Conservation (phyloP, 2,888 invertebrate genomes). For the Amiota communis region DNA sequence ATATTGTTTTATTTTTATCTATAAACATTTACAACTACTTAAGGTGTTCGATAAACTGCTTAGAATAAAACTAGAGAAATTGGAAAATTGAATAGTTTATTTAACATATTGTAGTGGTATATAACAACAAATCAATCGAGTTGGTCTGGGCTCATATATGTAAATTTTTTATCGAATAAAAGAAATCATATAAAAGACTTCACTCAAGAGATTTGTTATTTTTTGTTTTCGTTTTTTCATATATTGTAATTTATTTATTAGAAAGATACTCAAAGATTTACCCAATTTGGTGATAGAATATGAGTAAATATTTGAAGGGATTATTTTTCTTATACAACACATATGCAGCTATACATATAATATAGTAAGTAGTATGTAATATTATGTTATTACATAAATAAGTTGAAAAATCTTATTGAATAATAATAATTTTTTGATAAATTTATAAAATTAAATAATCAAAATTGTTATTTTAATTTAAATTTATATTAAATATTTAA, state of each 20-base stretch:
- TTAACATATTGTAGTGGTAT: slow-evolving; percentile 11
- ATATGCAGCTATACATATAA: slow-evolving; percentile 34
- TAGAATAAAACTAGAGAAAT: not conserved
- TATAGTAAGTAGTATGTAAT: too few species aligned
- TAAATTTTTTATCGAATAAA: not conserved
- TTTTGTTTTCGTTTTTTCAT: not conserved
- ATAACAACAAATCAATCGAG: slow-evolving; percentile 63
- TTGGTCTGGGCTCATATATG: slow-evolving; percentile 67
- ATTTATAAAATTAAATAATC: slow-evolving; percentile 42
- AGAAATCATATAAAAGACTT: slow-evolving; percentile 63
- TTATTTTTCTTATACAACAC: not conserved
- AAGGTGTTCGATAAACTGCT: not conserved
- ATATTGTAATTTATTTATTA: slow-evolving; percentile 28
- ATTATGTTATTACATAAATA: slow-evolving; percentile 40
- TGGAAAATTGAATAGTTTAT: not conserved
- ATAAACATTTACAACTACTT: slow-evolving; percentile 11
- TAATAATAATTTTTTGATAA: slow-evolving; percentile 41
- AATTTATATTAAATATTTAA: too few species aligned
- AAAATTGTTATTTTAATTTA: too few species aligned
- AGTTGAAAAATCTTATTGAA: slow-evolving; percentile 18
- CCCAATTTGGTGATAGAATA: slow-evolving; percentile 52
- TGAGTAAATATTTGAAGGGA: slow-evolving; percentile 52
- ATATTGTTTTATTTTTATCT: slow-evolving; percentile 18
- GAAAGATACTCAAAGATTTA: slow-evolving; percentile 42
- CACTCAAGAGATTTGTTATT: slow-evolving; percentile 62